phyloP scores from a whole-genome alignment of 2,113 vertebrate species.

The Sarotherodon lohbergeri region DNA sequence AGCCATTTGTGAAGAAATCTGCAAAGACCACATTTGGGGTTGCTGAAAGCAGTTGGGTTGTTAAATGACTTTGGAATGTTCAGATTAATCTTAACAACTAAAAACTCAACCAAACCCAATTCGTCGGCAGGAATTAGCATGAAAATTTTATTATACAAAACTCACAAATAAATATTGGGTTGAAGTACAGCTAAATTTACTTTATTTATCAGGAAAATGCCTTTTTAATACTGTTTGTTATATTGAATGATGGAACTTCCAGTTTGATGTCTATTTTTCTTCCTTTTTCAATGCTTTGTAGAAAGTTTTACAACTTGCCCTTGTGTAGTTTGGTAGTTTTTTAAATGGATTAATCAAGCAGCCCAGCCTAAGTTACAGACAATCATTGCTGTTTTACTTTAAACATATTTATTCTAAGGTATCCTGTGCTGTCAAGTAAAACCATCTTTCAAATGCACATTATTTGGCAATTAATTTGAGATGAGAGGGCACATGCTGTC shows the following conservation, averaged over 20 bases:
- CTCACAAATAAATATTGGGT: neutral
- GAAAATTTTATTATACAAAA: neutral
- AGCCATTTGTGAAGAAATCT: slow-evolving; percentile 25
- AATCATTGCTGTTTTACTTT: neutral
- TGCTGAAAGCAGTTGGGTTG: neutral
- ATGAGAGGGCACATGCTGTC: slow-evolving; percentile 32
- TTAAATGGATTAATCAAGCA: neutral
- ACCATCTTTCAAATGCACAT: slow-evolving; percentile 9
- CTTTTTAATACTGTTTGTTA: neutral
- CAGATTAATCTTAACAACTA: slow-evolving; percentile 1
- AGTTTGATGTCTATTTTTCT: neutral
- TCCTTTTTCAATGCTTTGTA: neutral
- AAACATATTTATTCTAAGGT: neutral
- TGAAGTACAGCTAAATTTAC: neutral
- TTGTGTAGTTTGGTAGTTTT: neutral
- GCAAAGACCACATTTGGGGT: neutral
- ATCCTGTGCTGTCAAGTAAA: neutral
- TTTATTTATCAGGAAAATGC: neutral
- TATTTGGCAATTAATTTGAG: slow-evolving; percentile 53
- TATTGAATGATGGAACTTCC: neutral
- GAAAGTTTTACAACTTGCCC: neutral
- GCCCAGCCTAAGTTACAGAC: neutral
- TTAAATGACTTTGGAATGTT: slow-evolving; percentile 22
- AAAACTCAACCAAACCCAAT: slow-evolving; percentile 6
- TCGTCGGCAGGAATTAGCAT: neutral